These are phyloP conservation scores for Magallana ariakensis DNA, from an alignment of 1,140 invertebrate species.

Conservation along the genomic window DNA sequence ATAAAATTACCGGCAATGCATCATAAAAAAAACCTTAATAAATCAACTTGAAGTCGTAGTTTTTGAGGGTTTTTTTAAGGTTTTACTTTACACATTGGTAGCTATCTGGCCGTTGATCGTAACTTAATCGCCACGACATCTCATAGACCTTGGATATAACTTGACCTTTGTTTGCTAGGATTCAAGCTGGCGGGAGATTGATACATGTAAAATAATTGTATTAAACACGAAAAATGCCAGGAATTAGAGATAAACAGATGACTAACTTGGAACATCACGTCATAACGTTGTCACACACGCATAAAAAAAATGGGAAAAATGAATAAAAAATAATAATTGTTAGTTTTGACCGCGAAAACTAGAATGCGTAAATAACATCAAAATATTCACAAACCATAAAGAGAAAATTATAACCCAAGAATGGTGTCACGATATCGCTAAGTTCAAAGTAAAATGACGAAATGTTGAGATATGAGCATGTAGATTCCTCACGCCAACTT, in stretches of 20 bases:
- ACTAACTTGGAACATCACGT: not conserved
- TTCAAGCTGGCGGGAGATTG: too few species aligned
- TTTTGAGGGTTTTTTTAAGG: too few species aligned
- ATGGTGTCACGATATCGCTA: not conserved
- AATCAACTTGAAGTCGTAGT: too few species aligned
- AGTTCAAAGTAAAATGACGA: not conserved
- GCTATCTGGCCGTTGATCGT: too few species aligned
- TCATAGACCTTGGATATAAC: too few species aligned
- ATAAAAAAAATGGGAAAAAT: not conserved
- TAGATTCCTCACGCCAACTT: not conserved
- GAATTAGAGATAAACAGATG: not conserved
- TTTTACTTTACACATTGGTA: too few species aligned
- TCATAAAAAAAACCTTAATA: too few species aligned
- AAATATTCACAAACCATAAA: not conserved
- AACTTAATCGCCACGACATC: too few species aligned
- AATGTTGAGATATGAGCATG: not conserved
- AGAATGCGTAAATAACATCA: constrained; percentile 1
- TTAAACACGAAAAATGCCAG: too few species aligned
- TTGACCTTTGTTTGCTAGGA: too few species aligned
- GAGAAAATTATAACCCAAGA: not conserved
- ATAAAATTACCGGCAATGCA: too few species aligned
- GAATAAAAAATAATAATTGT: not conserved
- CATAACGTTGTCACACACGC: not conserved
- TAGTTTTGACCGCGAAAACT: not conserved
- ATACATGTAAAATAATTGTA: too few species aligned